phyloP scores from a whole-genome alignment of 1,140 invertebrate genomes.

The Copidosoma floridanum region DNA sequence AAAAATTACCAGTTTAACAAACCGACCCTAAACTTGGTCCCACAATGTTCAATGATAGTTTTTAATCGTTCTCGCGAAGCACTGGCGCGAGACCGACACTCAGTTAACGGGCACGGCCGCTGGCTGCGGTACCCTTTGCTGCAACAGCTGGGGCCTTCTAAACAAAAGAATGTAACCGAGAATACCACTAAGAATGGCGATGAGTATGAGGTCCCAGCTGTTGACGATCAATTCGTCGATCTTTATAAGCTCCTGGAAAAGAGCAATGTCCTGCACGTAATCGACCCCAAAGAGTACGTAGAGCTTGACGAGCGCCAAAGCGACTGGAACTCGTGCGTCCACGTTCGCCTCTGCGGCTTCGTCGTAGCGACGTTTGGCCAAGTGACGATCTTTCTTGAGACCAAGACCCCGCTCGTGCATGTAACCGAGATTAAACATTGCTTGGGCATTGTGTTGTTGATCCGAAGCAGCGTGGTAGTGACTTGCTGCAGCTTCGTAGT shows the following conservation, averaged over 20 bases:
- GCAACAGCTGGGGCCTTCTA: conserved; percentile 63
- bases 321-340: conserved; percentile 93
- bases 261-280: conserved; percentile 68
- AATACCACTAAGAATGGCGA: conserved; percentile 77
- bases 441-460: conserved; percentile 94
- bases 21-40: neutral
- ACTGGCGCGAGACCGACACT: conserved; percentile 6
- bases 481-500: conserved; percentile 89
- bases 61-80: no score
- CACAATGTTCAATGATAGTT: no score
- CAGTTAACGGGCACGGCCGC: conserved; percentile 42
- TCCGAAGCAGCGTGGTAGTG: conserved; percentile 92
- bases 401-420: conserved; percentile 99
- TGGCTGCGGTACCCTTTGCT: neutral
- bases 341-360: conserved; percentile 90
- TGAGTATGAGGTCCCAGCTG: conserved; percentile 93
- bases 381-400: conserved; percentile 69
- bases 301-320: conserved; percentile 87
- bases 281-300: conserved; percentile 75
- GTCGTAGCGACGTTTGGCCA: conserved; percentile 93
- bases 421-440: conserved; percentile 98
- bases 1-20: no score
- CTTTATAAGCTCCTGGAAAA: conserved; percentile 46
- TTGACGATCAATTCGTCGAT: conserved; percentile 64
- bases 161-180: conserved; percentile 80